Evolutionary conservation across 2,113 vertebrate species (phyloP).

Genomic region (Aphyosemion australe): DNA sequence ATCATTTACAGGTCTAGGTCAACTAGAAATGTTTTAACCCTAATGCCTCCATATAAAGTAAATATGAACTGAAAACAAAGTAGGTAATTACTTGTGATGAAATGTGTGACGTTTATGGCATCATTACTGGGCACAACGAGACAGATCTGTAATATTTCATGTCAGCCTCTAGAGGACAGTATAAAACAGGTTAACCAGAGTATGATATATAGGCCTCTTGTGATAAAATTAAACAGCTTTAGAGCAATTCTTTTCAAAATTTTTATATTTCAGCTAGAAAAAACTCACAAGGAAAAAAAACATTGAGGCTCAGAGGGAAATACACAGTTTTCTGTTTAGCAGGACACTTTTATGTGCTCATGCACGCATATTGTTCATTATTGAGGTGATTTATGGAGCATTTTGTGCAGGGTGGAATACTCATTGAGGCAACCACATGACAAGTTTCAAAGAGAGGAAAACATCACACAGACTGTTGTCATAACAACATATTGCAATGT

Average conservation of each 20-base stretch:
- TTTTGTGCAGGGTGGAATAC: constrained; percentile 35
- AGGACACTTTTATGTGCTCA: neutral
- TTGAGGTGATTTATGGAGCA: constrained; percentile 23
- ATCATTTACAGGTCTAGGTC: no score
- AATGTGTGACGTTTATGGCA: neutral
- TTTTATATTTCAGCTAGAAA: neutral
- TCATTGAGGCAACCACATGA: constrained; percentile 53
- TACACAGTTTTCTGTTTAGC: neutral
- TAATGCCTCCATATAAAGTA: neutral
- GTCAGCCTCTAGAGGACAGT: constrained; percentile 57
- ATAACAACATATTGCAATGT: no score
- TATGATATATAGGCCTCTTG: neutral
- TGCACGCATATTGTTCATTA: neutral
- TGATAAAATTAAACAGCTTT: neutral
- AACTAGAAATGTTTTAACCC: no score
- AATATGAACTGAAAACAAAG: neutral
- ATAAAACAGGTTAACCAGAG: constrained; percentile 19
- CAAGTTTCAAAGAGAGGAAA: constrained; percentile 70
- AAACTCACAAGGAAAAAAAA: neutral
- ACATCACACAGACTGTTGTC: constrained; percentile 78
- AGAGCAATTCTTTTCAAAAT: neutral
- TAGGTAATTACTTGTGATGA: neutral
- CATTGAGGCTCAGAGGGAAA: neutral
- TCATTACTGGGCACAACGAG: neutral
- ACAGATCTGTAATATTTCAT: constrained; percentile 28